Base-by-base conservation (phyloP, 1,140 invertebrate genomes). In the Drosophila subobscura region DNA sequence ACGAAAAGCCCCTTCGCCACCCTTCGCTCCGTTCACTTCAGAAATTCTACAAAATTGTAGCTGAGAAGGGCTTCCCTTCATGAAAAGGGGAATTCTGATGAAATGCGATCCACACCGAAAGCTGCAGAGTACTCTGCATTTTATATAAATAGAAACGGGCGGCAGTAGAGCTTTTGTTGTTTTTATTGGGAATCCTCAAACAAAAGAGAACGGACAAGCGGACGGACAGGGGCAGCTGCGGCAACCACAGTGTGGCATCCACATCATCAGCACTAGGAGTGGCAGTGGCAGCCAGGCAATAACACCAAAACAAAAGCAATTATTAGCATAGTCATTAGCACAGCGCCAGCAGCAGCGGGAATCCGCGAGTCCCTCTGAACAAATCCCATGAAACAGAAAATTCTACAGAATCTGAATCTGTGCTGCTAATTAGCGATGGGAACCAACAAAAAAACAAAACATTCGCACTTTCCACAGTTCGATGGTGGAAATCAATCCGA, bases 241-340 rank as follows among this genome's bases (percentile, higher is more conserved):
- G 22, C 16, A 33, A 33, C 29, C 29, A 33, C 29, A 16, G 12
- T 40, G 67, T 42, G 52, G 4, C 44, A 57, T 40, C 27, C 45
- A 27, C 27, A 37, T 37, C 33, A 37, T 37, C 33, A 37, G 33
- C 33, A 37, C 33, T 37, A 37, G 7, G 29, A 33, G 29, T 29
- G 29, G 27, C 5, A 6, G 44, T 29, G 16, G 23, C 60, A 52
- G 27, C 7, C 10, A 37, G 44, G 33, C 52, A 74, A 44, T 40
- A 52, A 53, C 63, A 78, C 59, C 65, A 59, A 42, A 20, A 71
- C 79, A 77, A 70, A 83, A 58, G 68, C 63, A 73, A 83, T 77
- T 81, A 81, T 81, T 77, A 60, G 78, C 78, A 63, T 55, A 63
- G 79, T 73, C 78, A 83, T 80, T 80, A 80, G 71, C 72, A 72